These are phyloP conservation scores for Polyodon spathula DNA, from an alignment of 2,113 vertebrate genomes.

Conservation along the genomic window DNA sequence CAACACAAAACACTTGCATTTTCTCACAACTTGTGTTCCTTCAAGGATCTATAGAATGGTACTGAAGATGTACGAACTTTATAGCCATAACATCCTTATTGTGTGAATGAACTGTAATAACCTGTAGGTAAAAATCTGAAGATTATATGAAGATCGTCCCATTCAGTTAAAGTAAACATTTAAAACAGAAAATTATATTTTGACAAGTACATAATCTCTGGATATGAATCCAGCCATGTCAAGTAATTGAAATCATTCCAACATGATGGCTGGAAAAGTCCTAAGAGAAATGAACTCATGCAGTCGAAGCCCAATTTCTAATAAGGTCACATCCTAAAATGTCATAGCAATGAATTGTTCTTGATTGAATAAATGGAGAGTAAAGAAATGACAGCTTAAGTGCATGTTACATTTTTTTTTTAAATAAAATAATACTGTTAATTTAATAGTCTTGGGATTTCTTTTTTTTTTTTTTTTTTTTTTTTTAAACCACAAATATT, in stretches of 20 bases:
- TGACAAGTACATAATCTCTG: conserved; percentile 24
- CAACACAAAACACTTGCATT: conserved; percentile 23
- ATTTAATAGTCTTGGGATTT: no score
- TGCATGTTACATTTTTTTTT: background rate
- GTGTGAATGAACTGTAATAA: no score
- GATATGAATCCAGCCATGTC: conserved; percentile 31
- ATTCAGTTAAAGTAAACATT: background rate
- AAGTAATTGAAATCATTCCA: conserved; percentile 39
- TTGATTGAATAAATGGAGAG: conserved; percentile 40
- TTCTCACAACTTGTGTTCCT: conserved; percentile 12
- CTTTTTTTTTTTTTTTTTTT: background rate
- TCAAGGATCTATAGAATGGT: background rate
- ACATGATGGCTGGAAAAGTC: conserved; percentile 52
- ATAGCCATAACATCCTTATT: no score
- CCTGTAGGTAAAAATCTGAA: no score
- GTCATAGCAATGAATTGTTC: conserved; percentile 56
- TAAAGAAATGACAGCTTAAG: conserved; percentile 41
- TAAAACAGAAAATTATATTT: conserved; percentile 20
- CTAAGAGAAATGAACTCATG: conserved; percentile 54
- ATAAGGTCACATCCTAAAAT: conserved; percentile 57
- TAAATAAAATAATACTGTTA: no score
- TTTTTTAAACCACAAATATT: conserved; percentile 5
- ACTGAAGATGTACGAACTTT: no score
- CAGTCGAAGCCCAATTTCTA: conserved; percentile 45
- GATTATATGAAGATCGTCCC: no score